phyloP scores from a whole-genome alignment of 1,140 invertebrate genomes.

The Asbolus verrucosus region DNA sequence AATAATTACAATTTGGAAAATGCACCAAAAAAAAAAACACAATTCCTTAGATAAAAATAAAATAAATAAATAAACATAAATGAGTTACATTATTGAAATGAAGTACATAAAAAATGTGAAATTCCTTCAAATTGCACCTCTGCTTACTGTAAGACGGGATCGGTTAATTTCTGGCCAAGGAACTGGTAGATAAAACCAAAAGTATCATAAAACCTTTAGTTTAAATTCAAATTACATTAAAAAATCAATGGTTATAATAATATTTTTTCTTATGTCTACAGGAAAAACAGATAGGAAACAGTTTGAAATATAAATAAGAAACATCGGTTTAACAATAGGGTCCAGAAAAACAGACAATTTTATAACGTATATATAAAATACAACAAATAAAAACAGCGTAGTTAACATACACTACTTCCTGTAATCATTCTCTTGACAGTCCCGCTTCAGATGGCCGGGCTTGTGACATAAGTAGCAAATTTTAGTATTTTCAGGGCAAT shows the following conservation, averaged over 20 bases:
- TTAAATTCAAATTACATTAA: slow-evolving; percentile 31
- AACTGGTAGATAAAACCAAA: slow-evolving; percentile 23
- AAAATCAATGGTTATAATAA: slow-evolving; percentile 31
- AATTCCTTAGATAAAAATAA: background rate
- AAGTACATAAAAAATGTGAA: background rate
- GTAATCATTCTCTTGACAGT: slow-evolving; percentile 80
- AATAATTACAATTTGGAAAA: slow-evolving; percentile 28
- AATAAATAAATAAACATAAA: slow-evolving; percentile 27
- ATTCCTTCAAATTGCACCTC: slow-evolving; percentile 12
- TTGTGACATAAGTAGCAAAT: slow-evolving; percentile 92
- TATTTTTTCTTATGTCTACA: slow-evolving; percentile 30
- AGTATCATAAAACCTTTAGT: slow-evolving; percentile 35
- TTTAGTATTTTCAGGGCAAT: slow-evolving; percentile 87
- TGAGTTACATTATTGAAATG: slow-evolving; percentile 4
- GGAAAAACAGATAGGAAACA: slow-evolving; percentile 38
- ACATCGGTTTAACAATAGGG: slow-evolving; percentile 46
- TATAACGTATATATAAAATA: slow-evolving; percentile 52
- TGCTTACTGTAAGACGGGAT: background rate
- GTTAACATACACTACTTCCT: slow-evolving; percentile 56
- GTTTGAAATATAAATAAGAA: slow-evolving; percentile 50
- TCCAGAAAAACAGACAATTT: slow-evolving; percentile 48
- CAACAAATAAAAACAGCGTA: slow-evolving; percentile 49
- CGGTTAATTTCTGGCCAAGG: background rate
- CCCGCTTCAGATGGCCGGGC: slow-evolving; percentile 89
- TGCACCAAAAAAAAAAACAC: background rate